These are phyloP conservation scores for Heteromyza rotundicornis DNA, from an alignment of 2,888 invertebrate species.

Conservation along the genomic window DNA sequence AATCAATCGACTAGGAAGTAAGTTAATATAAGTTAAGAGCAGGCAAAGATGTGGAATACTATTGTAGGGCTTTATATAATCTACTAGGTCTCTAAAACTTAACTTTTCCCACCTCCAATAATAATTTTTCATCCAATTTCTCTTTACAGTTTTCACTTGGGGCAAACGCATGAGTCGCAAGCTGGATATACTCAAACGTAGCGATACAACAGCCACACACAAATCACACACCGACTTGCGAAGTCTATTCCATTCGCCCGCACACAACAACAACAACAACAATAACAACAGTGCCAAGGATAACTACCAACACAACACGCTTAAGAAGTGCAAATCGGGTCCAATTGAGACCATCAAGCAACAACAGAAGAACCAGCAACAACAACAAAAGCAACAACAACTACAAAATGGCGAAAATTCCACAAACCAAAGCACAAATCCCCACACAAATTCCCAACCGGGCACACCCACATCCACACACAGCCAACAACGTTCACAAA, in stretches of 20 bases:
- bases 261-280: slow-evolving; percentile 43
- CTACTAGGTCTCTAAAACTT: too few species aligned
- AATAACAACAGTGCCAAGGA: slow-evolving; percentile 32
- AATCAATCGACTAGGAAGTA: too few species aligned
- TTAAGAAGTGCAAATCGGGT: slow-evolving; percentile 67
- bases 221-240: slow-evolving; percentile 64
- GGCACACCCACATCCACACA: slow-evolving; percentile 25
- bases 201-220: slow-evolving; percentile 63
- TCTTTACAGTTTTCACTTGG: slow-evolving; percentile 73
- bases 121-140: neutral
- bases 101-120: too few species aligned
- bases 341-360: slow-evolving; percentile 65
- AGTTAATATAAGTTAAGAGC: too few species aligned
- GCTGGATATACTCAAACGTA: slow-evolving; percentile 74
- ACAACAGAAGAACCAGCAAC: slow-evolving; percentile 41
- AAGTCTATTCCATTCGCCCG: slow-evolving; percentile 62
- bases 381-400: slow-evolving; percentile 30
- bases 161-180: slow-evolving; percentile 80
- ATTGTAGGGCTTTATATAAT: too few species aligned
- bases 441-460: slow-evolving; percentile 44
- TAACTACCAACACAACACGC: slow-evolving; percentile 45
- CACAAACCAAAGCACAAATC: slow-evolving; percentile 41
- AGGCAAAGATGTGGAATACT: too few species aligned
- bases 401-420: neutral
- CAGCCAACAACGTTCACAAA: slow-evolving; percentile 56